phyloP scores from a whole-genome alignment of 2,113 vertebrate genomes.

The Dryoscopus gambensis region DNA sequence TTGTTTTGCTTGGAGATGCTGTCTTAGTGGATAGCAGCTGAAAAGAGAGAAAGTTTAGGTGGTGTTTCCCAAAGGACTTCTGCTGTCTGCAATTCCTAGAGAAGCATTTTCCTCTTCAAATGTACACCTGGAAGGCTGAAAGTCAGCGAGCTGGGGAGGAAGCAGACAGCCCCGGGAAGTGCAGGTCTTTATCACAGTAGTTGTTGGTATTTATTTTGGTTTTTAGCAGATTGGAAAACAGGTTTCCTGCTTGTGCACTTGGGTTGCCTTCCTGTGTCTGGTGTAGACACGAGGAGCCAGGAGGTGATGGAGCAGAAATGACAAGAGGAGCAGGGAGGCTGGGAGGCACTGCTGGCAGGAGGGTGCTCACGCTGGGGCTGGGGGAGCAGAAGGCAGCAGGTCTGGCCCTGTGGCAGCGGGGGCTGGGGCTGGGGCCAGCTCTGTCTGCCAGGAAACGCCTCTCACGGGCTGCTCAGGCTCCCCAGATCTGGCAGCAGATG shows the following conservation, averaged over 20 bases:
- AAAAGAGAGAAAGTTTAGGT: neutral
- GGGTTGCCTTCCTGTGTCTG: neutral
- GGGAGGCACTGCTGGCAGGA: neutral
- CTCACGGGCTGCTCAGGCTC: neutral
- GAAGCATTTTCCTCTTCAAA: neutral
- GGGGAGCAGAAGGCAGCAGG: neutral
- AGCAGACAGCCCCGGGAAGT: neutral
- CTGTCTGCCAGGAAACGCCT: neutral
- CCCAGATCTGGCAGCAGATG: neutral
- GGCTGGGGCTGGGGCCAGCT: neutral
- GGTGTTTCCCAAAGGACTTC: neutral
- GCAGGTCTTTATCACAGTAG: neutral
- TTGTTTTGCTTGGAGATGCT: neutral
- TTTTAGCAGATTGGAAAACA: neutral
- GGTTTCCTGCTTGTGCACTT: neutral
- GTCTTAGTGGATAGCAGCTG: neutral
- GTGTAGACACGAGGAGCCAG: neutral
- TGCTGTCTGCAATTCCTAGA: neutral
- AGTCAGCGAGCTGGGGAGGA: neutral
- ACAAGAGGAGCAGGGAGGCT: neutral
- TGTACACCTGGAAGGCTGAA: neutral
- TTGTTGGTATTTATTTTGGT: neutral
- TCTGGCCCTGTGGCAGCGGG: neutral
- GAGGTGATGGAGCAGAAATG: neutral
- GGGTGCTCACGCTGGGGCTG: neutral